These are phyloP conservation scores for Nomada goodeniana DNA, from an alignment of 2,888 invertebrate genomes.

Conservation along the genomic window DNA sequence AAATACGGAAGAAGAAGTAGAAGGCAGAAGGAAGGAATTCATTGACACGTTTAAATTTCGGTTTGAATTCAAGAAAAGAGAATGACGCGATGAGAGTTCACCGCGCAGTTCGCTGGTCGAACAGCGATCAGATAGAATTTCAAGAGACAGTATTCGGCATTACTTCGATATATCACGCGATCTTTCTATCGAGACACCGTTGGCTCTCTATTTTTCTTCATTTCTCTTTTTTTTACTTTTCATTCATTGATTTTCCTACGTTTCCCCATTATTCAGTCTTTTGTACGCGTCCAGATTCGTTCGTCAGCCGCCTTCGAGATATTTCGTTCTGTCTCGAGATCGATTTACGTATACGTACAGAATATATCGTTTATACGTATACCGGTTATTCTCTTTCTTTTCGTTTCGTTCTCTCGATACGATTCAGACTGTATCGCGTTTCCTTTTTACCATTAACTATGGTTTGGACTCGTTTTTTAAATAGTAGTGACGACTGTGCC, in stretches of 20 bases:
- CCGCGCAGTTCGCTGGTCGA: not conserved
- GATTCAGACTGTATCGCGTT: constrained; percentile 48
- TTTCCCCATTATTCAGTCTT: constrained; percentile 39
- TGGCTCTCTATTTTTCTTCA: constrained; percentile 53
- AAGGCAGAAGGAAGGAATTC: constrained; percentile 15
- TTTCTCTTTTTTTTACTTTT: constrained; percentile 27
- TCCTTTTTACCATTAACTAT: constrained; percentile 69
- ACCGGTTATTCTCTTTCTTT: constrained; percentile 61
- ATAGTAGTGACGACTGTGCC: constrained; percentile 81
- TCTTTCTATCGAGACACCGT: constrained; percentile 53
- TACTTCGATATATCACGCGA: constrained; percentile 39
- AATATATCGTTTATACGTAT: not conserved
- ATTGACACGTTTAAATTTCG: constrained; percentile 11
- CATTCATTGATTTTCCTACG: constrained; percentile 34
- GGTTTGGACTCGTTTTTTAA: constrained; percentile 66
- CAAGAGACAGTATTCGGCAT: constrained; percentile 45
- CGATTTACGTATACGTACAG: constrained; percentile 17
- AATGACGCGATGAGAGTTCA: constrained; percentile 12
- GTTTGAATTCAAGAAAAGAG: constrained; percentile 1
- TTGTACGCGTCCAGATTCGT: constrained; percentile 23
- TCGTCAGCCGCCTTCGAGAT: constrained; percentile 50
- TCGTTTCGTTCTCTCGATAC: constrained; percentile 54
- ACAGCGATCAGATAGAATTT: constrained; percentile 11
- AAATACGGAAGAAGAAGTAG: not conserved
- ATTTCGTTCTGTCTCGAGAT: constrained; percentile 62